Evolutionary conservation across 2,888 invertebrate genomes (phyloP), one percentile per base, ranked within the genome.

Genomic region (Hartigia nigra): DNA sequence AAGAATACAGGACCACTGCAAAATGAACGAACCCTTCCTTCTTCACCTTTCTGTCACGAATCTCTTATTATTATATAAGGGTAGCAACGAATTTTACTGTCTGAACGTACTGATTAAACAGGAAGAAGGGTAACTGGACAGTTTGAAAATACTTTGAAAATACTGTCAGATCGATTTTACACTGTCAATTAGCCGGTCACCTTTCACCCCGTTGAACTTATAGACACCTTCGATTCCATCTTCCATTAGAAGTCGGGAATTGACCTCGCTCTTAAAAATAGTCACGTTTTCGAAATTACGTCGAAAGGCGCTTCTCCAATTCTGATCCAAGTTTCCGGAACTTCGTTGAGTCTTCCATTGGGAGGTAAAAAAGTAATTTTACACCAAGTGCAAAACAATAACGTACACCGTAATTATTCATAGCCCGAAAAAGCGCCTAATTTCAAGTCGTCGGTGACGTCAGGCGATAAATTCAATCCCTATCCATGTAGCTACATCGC

Each of bases 401-500:
- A 55, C 39, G 23, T 23, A 2, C 14, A 55, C 23, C 23, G 23
- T 80, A 81, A 81, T 82, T 81, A 82, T 84, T 84, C 83, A 82
- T 82, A 81, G 82, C 80, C 2, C 72, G 74, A 82, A 70, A 72
- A 79, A 77, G 77, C 75, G 39, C 79, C 75, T 77, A 75, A 70
- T 75, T 77, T 70, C 69, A 34, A 74, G 55, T 74, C 5, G 23
- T 9, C 9, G 39, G 9, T 55, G 74, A 80, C 78, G 70, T 75
- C 74, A 76, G 80, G 76, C 74, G 70, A 81, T 81, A 79, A 78
- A 79, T 79, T 79, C 74, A 79, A 79, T 77, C 77, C 70, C 79
- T 70, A 74, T 79, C 77, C 75, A 35, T 74, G 69, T 31, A 23
- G 70, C 77, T 31, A 35, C 75, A 12, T 32, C 36, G 76, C 31